phyloP scores from a whole-genome alignment of 2,888 invertebrate genomes.

The Melieria omissa region DNA sequence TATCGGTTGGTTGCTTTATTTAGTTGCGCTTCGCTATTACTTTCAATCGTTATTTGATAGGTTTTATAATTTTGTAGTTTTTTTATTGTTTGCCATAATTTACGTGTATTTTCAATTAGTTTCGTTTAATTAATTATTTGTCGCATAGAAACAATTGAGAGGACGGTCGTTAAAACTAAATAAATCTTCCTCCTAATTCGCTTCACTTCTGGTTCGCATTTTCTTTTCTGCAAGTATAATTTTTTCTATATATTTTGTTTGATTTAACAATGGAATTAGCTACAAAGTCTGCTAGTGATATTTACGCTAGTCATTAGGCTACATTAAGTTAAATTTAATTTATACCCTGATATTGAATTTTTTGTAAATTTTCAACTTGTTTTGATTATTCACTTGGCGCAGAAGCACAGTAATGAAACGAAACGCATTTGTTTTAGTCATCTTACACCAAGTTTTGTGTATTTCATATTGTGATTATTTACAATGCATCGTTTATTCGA shows the following conservation, averaged over 20 bases:
- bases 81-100: not conserved
- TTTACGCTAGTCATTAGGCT: constrained; percentile 5
- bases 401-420: no score
- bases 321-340: constrained; percentile 6
- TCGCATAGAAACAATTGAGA: constrained; percentile 58
- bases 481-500: not conserved
- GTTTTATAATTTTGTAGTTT: constrained; percentile 3
- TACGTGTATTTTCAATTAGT: constrained; percentile 12
- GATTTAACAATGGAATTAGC: constrained; percentile 18
- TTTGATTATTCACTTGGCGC: not conserved
- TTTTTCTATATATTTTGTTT: not conserved
- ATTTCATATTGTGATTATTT: not conserved
- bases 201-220: not conserved
- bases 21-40: constrained; percentile 16
- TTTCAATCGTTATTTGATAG: not conserved
- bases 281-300: not conserved
- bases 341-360: constrained; percentile 11
- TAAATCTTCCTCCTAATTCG: constrained; percentile 19
- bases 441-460: no score
- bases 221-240: no score
- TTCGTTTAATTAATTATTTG: constrained; percentile 52
- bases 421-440: no score
- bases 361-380: not conserved
- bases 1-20: constrained; percentile 48
- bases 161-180: constrained; percentile 53